Percentiles rank a stretch among this genome's conserved stretches.
phyloP scores from a whole-genome alignment of 2,888 invertebrate genomes.

The Nomada fabriciana region DNA sequence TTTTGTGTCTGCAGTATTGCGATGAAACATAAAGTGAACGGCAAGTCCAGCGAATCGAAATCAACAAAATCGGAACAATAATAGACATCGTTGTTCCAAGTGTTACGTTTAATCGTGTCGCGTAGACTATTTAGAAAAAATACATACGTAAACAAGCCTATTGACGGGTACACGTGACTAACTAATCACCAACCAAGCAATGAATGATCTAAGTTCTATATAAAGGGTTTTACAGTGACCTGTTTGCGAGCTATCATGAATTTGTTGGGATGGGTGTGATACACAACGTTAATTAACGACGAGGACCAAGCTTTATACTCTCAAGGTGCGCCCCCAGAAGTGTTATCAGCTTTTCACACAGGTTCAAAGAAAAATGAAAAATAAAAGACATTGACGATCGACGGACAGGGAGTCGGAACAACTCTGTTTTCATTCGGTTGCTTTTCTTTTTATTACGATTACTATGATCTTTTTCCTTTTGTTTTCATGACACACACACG shows the following conservation, averaged over 20 bases:
- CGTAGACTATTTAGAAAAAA: conserved; percentile 4
- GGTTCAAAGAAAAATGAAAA: conserved; percentile 45
- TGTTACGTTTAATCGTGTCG: background rate
- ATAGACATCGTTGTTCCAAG: background rate
- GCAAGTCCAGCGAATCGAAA: background rate
- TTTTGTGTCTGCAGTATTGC: background rate
- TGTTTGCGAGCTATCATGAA: conserved; percentile 24
- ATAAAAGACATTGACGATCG: conserved; percentile 21
- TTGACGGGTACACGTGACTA: background rate
- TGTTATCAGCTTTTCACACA: conserved; percentile 66
- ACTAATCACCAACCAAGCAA: conserved; percentile 34
- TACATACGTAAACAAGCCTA: background rate
- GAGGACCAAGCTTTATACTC: conserved; percentile 59
- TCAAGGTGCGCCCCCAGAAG: conserved; percentile 30
- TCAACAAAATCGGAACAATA: background rate
- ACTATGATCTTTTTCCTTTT: conserved; percentile 16
- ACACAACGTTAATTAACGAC: conserved; percentile 64
- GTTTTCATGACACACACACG: conserved; percentile 58
- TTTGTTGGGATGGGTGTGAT: conserved; percentile 38
- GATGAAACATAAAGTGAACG: background rate
- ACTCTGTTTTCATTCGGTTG: conserved; percentile 33
- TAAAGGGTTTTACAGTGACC: conserved; percentile 20
- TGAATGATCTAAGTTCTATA: conserved; percentile 16
- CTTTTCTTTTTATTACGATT: conserved; percentile 28
- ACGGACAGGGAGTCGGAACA: conserved; percentile 24